Percentiles rank a stretch among this genome's conserved stretches.
Evolutionary conservation across 2,797 vertebrate species (phyloP).

Genomic region (Chrosomus eos): DNA sequence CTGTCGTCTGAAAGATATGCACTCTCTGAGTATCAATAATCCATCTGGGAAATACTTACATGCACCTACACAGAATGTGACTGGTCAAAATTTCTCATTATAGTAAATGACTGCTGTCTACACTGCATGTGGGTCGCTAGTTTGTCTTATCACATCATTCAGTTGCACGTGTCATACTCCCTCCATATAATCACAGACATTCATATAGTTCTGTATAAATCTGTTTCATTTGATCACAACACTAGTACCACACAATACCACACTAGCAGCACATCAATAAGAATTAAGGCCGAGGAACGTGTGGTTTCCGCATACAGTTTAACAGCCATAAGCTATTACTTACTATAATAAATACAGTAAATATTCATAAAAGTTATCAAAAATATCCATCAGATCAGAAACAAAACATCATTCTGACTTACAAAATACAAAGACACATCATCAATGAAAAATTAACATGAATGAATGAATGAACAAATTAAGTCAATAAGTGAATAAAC

Average conservation of each 20-base stretch:
- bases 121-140: background rate
- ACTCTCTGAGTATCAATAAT: slow-evolving; percentile 24
- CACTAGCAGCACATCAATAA: background rate
- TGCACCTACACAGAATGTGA: background rate
- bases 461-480: background rate
- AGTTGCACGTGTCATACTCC: background rate
- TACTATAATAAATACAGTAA: background rate
- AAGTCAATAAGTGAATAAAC: background rate
- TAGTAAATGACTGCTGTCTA: background rate
- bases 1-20: background rate
- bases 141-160: background rate
- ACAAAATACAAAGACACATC: too few relatives aligned
- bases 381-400: background rate
- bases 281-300: background rate
- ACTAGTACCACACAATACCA: background rate
- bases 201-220: background rate
- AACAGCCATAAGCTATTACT: background rate
- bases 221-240: background rate
- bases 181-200: background rate
- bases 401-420: background rate
- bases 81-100: background rate
- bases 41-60: background rate
- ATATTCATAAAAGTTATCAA: background rate
- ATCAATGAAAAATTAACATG: background rate
- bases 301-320: background rate